phyloP scores from a whole-genome alignment of 64 coral and sea anemone species.

The Montipora cactus region DNA sequence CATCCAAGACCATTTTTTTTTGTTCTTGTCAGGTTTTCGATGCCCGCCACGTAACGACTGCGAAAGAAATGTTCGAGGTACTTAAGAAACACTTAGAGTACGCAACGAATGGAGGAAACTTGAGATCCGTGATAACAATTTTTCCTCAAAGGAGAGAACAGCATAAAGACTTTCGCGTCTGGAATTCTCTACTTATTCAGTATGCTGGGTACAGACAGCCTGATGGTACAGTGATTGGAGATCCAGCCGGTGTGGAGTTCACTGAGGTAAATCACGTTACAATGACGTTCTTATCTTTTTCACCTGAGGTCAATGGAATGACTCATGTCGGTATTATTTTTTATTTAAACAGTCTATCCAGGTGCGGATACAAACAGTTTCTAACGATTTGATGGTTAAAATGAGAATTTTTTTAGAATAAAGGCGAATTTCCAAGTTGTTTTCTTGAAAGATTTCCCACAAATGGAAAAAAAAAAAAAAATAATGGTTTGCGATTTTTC shows the following conservation, averaged over 20 bases:
- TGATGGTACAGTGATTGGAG: constrained; percentile 74
- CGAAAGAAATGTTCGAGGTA: constrained; percentile 51
- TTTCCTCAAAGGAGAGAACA: constrained; percentile 69
- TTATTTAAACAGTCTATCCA: no score
- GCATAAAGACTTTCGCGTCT: constrained; percentile 65
- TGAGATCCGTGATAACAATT: constrained; percentile 57
- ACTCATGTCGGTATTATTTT: no score
- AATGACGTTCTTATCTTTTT: no score
- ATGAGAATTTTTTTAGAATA: no score
- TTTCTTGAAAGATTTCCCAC: no score
- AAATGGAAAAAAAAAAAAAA: no score
- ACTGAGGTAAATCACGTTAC: constrained; percentile 40
- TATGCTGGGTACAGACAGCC: constrained; percentile 76
- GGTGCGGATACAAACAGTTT: no score
- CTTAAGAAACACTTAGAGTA: constrained; percentile 40
- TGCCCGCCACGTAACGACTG: constrained; percentile 37
- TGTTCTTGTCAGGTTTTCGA: constrained; percentile 45
- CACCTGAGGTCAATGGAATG: no score
- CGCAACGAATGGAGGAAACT: constrained; percentile 43
- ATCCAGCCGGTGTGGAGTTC: constrained; percentile 55
- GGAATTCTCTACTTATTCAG: constrained; percentile 66
- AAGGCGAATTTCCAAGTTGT: no score
- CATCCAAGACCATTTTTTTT: not conserved
- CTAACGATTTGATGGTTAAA: no score
- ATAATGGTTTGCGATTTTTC: no score